These are phyloP conservation scores for Patella vulgata DNA, from an alignment of 1,140 invertebrate genomes.

Conservation along the genomic window DNA sequence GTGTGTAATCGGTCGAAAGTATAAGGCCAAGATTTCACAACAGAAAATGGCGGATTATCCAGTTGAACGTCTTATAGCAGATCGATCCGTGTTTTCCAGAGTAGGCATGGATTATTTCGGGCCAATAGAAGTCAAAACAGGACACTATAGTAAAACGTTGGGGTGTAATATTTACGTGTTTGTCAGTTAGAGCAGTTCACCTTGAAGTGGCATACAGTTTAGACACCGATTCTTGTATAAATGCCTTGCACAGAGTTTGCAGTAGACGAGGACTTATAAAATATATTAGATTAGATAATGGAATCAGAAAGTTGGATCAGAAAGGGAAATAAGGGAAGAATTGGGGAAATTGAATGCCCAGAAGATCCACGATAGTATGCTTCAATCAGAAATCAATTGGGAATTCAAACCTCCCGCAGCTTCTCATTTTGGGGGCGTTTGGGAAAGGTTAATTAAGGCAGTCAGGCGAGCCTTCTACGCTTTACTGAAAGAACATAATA, in stretches of 20 bases:
- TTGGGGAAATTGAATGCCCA: slow-evolving; percentile 14
- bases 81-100: slow-evolving; percentile 29
- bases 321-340: slow-evolving; percentile 7
- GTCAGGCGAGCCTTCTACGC: slow-evolving; percentile 16
- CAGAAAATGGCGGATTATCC: slow-evolving; percentile 32
- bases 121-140: slow-evolving; percentile 36
- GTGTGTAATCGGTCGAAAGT: slow-evolving; percentile 19
- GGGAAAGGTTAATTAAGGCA: slow-evolving; percentile 31
- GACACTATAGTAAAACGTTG: slow-evolving; percentile 32
- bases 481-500: slow-evolving; percentile 21
- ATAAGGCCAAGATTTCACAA: slow-evolving; percentile 2
- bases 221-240: slow-evolving; percentile 33
- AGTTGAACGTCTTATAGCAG: slow-evolving; percentile 18
- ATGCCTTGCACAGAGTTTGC: slow-evolving; percentile 25
- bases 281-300: slow-evolving; percentile 25
- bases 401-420: slow-evolving; percentile 31
- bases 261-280: slow-evolving; percentile 26
- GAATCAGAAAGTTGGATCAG: slow-evolving; percentile 17
- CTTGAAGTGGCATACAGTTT: slow-evolving; percentile 33
- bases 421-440: slow-evolving; percentile 29
- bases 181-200: slow-evolving; percentile 31
- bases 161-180: slow-evolving; percentile 41
- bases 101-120: slow-evolving; percentile 41
- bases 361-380: slow-evolving; percentile 18
- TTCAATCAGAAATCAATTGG: slow-evolving; percentile 30